Percentiles rank a stretch among this genome's conserved stretches.
These are phyloP conservation scores for Merops nubicus DNA, from an alignment of 2,113 vertebrate genomes.

Conservation along the genomic window DNA sequence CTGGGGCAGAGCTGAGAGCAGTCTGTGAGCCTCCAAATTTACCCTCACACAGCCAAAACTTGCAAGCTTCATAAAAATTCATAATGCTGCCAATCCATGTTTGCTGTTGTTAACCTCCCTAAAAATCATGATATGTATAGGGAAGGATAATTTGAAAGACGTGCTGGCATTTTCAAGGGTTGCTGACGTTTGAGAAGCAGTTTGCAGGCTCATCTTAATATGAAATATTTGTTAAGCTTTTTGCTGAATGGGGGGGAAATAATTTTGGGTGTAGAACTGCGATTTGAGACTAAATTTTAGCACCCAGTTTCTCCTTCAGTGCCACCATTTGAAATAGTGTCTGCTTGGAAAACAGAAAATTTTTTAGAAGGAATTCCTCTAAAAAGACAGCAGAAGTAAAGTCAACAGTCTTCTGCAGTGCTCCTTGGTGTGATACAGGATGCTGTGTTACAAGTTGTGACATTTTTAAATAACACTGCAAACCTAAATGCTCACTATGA, in stretches of 20 bases:
- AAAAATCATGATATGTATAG: not conserved
- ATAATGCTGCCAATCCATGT: not conserved
- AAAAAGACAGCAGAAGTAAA: not conserved
- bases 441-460: not conserved
- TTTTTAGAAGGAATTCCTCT: not conserved
- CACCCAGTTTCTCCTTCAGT: not conserved
- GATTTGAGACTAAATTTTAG: not conserved
- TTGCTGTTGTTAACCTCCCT: not conserved
- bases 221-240: not conserved
- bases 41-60: not conserved
- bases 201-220: not conserved
- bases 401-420: not conserved
- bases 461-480: not conserved
- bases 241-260: accelerated
- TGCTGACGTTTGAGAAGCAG: not conserved
- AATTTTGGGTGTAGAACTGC: not conserved
- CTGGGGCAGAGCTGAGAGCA: not conserved
- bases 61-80: not conserved
- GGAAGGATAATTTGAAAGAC: not conserved
- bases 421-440: not conserved
- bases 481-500: not conserved
- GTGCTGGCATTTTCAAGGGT: not conserved
- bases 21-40: not conserved
- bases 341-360: not conserved
- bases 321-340: not conserved